Base-by-base conservation (phyloP, 2,888 invertebrate genomes). In the Nowickia ferox region DNA sequence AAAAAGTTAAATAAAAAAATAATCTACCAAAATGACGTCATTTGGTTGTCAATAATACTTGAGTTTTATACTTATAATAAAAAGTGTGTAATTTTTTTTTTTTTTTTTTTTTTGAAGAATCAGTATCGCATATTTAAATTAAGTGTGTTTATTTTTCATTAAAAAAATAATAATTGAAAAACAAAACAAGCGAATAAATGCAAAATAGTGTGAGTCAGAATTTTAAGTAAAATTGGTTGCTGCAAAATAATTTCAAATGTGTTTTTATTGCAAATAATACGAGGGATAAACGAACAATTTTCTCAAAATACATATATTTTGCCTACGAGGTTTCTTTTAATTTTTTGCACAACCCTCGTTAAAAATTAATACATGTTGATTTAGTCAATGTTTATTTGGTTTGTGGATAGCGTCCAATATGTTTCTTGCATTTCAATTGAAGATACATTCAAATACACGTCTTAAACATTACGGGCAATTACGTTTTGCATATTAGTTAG, bases 51-150 rank as follows among this genome's bases (percentile, higher is more conserved):
- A 40, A 15, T 51, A 53, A 75, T 57, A 75, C 44, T 61, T 61
- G 59, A 40, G 57, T 74, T 74, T 57, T 65, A 59, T 81, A 74
- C 66, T 74, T 57, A 6, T 30, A 42, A 59, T 59, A 19, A 71
- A 71, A 83, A 77, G 77, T 77, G 55, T 83, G 83, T 72, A 77
- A 83, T 77, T 66, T 19, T 61, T 17, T 53, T 46, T 38, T 55
- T 55, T 10, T 30, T 30, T 30, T 30, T 30, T 30, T 53, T 48
- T 38, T 55, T 55, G n/a, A 2, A 71, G 22, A 63, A 82, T 57
- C 30, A 30, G 48, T 44, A 6, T 44, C 53, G 19, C 61, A 38
- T 66, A 61, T 72, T 84, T 46, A 61, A 55, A 75, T 84, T 79
- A 72, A 71, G 51, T 66, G 48, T 77, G 71, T 72, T 51, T 81